A percentile compares a stretch with the other conserved stretches of the same genome.
phyloP scores from a whole-genome alignment of 2,888 invertebrate genomes.

The Harpalus rubripes region DNA sequence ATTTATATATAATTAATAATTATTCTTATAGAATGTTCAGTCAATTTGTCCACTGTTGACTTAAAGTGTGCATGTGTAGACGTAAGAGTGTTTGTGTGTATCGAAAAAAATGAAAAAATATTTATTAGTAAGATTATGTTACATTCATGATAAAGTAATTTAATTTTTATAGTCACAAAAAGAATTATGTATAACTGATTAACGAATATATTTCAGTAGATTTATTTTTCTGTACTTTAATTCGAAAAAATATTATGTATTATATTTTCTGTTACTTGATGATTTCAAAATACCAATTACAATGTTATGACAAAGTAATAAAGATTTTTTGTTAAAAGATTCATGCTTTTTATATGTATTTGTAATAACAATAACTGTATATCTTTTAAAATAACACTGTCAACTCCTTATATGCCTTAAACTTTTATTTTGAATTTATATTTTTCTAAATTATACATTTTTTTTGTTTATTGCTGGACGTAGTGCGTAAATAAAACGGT shows the following conservation, averaged over 20 bases:
- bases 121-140: conserved; percentile 59
- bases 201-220: conserved; percentile 49
- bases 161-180: conserved; percentile 56
- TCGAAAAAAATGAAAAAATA: conserved; percentile 63
- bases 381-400: neutral
- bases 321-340: conserved; percentile 58
- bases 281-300: conserved; percentile 52
- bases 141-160: conserved; percentile 45
- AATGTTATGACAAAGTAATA: conserved; percentile 59
- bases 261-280: conserved; percentile 57
- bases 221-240: conserved; percentile 57
- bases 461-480: too few relatives aligned
- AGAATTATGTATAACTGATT: conserved; percentile 35
- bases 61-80: conserved; percentile 71
- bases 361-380: neutral
- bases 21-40: conserved; percentile 75
- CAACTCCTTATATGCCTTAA: neutral
- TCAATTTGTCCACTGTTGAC: conserved; percentile 71
- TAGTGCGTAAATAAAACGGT: too few relatives aligned
- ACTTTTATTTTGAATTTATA: too few relatives aligned
- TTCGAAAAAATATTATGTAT: conserved; percentile 55
- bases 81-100: conserved; percentile 70
- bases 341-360: conserved; percentile 3
- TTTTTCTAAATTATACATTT: too few relatives aligned
- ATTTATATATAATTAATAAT: conserved; percentile 71